Conservation (phyloP, 2,797 vertebrate species). For the Lindbergichthys nudifrons region DNA sequence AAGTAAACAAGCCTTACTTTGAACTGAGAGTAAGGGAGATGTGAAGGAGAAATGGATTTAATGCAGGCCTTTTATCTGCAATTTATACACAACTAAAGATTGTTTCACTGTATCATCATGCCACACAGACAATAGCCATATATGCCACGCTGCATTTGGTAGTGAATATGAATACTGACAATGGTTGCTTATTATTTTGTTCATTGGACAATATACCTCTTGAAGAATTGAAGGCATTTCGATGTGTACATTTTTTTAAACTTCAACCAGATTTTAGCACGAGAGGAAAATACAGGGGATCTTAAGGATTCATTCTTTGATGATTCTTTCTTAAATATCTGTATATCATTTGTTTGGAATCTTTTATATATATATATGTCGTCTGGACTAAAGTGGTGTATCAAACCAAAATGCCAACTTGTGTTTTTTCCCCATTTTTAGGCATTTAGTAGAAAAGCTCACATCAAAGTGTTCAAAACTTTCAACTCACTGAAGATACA, state of each 20-base stretch:
- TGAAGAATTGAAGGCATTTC: neutral
- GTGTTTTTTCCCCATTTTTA: neutral
- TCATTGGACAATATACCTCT: neutral
- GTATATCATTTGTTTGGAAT: no score
- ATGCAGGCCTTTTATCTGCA: neutral
- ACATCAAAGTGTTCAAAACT: conserved; percentile 2
- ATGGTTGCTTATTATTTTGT: no score
- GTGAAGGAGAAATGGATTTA: conserved; percentile 5
- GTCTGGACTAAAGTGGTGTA: neutral
- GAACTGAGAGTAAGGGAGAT: neutral
- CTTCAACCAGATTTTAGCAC: no score
- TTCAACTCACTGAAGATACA: neutral
- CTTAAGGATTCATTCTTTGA: neutral
- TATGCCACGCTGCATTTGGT: no score
- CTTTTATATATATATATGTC: neutral
- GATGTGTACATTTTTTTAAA: neutral
- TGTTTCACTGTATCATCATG: neutral
- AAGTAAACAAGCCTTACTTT: conserved; percentile 34
- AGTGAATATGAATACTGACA: neutral
- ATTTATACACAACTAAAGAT: neutral
- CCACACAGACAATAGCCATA: neutral
- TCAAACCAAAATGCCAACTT: neutral
- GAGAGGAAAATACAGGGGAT: no score
- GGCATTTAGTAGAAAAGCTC: conserved; percentile 1
- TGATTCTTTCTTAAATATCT: no score